phyloP scores from a whole-genome alignment of 1,140 invertebrate species.

The Chelonus insularis region DNA sequence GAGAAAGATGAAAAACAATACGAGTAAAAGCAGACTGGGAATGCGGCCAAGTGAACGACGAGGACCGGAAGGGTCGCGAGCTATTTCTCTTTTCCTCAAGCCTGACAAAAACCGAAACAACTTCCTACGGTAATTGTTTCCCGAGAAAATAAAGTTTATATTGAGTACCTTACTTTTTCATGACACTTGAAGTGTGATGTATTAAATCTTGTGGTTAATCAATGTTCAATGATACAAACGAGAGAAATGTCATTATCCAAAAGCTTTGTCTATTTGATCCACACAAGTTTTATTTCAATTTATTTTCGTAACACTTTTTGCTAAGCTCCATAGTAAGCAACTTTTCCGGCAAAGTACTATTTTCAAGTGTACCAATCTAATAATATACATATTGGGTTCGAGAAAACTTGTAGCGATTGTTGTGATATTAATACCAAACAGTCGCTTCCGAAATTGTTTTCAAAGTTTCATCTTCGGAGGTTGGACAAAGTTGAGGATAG shows the following conservation, averaged over 20 bases:
- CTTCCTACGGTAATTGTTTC: constrained; percentile 18
- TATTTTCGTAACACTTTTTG: no score
- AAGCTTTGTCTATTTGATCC: no score
- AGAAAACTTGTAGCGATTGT: constrained; percentile 8
- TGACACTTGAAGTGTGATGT: background rate
- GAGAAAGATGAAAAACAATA: constrained; percentile 15
- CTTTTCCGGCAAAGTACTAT: no score
- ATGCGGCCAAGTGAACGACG: constrained; percentile 23
- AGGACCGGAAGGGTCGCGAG: constrained; percentile 16
- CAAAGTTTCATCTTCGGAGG: background rate
- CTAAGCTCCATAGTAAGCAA: no score
- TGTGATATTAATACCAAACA: constrained; percentile 8
- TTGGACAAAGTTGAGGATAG: constrained; percentile 4
- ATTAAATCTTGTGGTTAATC: background rate
- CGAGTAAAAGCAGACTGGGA: constrained; percentile 21
- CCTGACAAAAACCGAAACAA: constrained; percentile 9
- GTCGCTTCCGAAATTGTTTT: background rate
- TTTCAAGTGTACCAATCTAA: no score
- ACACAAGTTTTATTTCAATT: no score
- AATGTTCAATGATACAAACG: background rate
- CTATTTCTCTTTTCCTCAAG: background rate
- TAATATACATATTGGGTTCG: no score
- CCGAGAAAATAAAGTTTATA: constrained; percentile 10
- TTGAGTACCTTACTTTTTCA: background rate
- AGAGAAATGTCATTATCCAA: no score